A percentile compares a stretch with the other conserved stretches of the same genome.
These are phyloP conservation scores for Vulpes ferrilata DNA, from an alignment of 2,113 vertebrate genomes.

Conservation along the genomic window DNA sequence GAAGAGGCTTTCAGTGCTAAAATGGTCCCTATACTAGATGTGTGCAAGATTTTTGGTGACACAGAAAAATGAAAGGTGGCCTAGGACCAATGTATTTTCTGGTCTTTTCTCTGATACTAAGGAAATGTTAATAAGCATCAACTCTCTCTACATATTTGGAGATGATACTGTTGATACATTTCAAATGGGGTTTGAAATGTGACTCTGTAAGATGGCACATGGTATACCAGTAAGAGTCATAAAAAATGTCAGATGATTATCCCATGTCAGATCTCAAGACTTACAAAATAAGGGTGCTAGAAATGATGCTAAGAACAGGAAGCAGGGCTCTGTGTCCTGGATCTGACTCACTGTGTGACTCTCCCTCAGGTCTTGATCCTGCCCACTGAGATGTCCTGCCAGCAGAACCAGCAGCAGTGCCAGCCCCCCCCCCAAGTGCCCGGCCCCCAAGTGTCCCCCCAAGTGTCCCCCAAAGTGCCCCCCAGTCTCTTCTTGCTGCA, in stretches of 20 bases:
- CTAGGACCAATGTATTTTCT: neutral
- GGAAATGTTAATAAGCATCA: neutral
- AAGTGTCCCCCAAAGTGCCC: conserved; percentile 30
- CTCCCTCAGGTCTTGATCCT: conserved; percentile 9
- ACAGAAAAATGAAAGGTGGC: neutral
- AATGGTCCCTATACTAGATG: neutral
- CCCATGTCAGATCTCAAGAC: neutral
- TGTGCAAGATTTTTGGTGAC: neutral
- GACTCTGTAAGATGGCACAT: neutral
- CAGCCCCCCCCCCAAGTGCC: conserved; percentile 54
- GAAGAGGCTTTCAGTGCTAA: neutral
- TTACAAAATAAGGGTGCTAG: neutral
- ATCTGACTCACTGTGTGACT: neutral
- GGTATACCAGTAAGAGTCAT: neutral
- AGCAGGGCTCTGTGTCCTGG: neutral
- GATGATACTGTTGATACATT: neutral
- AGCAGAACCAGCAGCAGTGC: conserved; percentile 58
- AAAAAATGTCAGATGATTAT: neutral
- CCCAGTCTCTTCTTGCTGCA: neutral
- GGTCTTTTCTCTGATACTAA: neutral
- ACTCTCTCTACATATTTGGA: neutral
- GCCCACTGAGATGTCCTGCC: neutral
- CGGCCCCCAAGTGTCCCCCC: neutral
- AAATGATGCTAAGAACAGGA: neutral
- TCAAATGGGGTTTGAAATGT: neutral